Conservation (phyloP, 2,113 vertebrate genomes). For the Herpailurus yagouaroundi region DNA sequence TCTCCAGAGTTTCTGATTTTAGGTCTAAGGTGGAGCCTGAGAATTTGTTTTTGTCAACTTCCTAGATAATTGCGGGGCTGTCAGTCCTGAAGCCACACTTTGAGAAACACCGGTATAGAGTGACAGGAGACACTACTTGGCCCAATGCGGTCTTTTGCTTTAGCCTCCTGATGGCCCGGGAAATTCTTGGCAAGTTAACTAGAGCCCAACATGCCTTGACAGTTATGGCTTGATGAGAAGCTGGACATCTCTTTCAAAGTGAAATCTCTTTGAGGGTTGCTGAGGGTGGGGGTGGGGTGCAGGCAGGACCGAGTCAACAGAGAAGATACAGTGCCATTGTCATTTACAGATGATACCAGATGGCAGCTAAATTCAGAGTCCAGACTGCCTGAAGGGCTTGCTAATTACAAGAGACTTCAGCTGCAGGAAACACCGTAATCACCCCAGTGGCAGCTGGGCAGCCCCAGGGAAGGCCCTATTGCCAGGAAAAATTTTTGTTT, state of each 20-base stretch:
- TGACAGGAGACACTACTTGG: neutral
- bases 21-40: neutral
- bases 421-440: slow-evolving; percentile 80
- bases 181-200: slow-evolving; percentile 2
- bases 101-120: neutral
- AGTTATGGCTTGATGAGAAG: neutral
- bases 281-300: neutral
- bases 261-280: neutral
- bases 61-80: neutral
- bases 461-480: slow-evolving; percentile 68
- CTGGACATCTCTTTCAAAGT: too few relatives aligned
- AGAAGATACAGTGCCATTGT: slow-evolving; percentile 68
- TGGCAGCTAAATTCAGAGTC: slow-evolving; percentile 79
- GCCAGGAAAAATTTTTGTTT: slow-evolving; percentile 65
- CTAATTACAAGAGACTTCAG: slow-evolving; percentile 81
- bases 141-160: neutral
- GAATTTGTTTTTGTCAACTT: neutral
- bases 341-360: slow-evolving; percentile 81
- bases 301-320: slow-evolving; percentile 20
- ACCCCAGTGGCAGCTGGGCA: slow-evolving; percentile 77
- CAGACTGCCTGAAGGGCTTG: slow-evolving; percentile 79
- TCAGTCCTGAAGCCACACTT: neutral
- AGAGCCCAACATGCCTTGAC: neutral
- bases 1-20: neutral
- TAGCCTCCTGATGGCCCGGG: neutral